Evolutionary conservation across 2,113 vertebrate species (phyloP).

Genomic region (Platanista minor): DNA sequence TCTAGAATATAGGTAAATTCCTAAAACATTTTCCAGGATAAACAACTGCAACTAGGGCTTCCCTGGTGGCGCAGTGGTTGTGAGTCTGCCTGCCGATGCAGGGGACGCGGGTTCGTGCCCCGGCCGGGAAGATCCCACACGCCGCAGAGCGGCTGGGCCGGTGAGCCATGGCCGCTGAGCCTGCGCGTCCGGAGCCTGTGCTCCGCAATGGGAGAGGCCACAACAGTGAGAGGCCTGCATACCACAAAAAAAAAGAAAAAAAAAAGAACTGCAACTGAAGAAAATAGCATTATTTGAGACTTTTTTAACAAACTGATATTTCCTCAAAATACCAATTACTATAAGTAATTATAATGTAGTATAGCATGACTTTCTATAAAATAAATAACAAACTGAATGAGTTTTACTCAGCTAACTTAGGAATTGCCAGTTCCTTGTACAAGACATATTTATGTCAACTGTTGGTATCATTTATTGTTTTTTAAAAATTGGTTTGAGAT

Average conservation of each 20-base stretch:
- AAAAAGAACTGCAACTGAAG: not conserved
- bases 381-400: not conserved
- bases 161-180: no score
- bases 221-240: no score
- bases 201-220: no score
- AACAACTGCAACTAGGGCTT: not conserved
- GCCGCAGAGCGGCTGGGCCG: no score
- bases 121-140: no score
- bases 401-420: not conserved
- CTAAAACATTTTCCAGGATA: not conserved
- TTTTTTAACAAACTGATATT: not conserved
- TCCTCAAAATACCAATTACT: not conserved
- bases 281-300: not conserved
- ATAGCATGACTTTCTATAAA: not conserved
- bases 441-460: not conserved
- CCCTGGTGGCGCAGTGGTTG: no score
- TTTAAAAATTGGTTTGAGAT: not conserved
- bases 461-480: not conserved
- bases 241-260: no score
- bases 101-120: no score
- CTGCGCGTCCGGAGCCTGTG: no score
- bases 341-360: not conserved
- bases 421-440: not conserved
- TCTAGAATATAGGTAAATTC: slow-evolving; percentile 14
- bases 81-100: no score